phyloP scores from a whole-genome alignment of 1,140 invertebrate species.

The Papilio xuthus region DNA sequence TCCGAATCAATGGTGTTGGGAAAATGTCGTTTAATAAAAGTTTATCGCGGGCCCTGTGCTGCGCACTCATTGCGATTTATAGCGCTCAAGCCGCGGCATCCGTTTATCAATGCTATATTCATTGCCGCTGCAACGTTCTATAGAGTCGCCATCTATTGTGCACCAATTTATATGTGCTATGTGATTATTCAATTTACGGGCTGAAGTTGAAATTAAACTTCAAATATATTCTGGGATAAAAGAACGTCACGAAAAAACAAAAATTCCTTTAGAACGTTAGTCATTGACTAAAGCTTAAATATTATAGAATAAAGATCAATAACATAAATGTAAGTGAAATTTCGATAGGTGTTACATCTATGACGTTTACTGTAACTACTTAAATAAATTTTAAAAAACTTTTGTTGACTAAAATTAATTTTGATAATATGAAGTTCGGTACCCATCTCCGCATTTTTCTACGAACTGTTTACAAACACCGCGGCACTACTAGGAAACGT shows the following conservation, averaged over 20 bases:
- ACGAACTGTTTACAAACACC: not conserved
- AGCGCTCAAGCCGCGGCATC: slow-evolving; percentile 45
- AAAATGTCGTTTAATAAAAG: slow-evolving; percentile 7
- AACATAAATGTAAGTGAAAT: not conserved
- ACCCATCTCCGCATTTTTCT: not conserved
- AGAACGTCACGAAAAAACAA: not conserved
- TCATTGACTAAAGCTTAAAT: too few relatives aligned
- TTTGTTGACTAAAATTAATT: not conserved
- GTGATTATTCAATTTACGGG: slow-evolving; percentile 18
- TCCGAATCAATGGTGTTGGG: not conserved
- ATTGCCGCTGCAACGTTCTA: slow-evolving; percentile 42
- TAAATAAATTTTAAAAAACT: too few relatives aligned
- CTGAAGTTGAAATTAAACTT: not conserved
- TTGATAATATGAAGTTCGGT: not conserved
- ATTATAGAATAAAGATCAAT: not conserved
- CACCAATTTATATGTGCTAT: slow-evolving; percentile 18
- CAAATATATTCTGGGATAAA: not conserved
- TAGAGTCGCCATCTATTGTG: slow-evolving; percentile 31
- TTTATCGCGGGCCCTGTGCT: not conserved
- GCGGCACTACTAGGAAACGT: slow-evolving; percentile 8
- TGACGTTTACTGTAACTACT: too few relatives aligned
- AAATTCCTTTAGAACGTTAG: not conserved
- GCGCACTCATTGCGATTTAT: slow-evolving; percentile 47
- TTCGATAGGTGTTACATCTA: not conserved
- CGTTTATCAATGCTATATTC: slow-evolving; percentile 49